Percentiles rank a stretch among this genome's conserved stretches.
These are phyloP conservation scores for Griposia aprilina DNA, from an alignment of 2,888 invertebrate species.

Conservation along the genomic window DNA sequence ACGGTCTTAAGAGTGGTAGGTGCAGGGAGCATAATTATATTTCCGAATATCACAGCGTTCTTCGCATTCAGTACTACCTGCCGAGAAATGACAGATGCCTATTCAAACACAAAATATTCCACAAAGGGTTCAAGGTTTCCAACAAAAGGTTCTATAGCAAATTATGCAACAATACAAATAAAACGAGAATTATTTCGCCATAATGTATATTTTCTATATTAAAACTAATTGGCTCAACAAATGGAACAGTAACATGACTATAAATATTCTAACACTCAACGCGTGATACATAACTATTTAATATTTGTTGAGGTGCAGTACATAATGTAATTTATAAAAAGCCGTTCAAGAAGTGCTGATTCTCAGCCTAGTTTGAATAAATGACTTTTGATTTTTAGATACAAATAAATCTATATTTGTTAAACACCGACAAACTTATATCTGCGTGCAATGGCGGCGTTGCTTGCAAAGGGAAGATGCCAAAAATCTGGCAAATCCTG, in stretches of 20 bases:
- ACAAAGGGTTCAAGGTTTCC: slow-evolving; percentile 18
- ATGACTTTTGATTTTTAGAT: no score
- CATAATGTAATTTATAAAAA: neutral
- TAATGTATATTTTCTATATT: slow-evolving; percentile 66
- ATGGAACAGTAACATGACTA: slow-evolving; percentile 78
- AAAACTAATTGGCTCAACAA: slow-evolving; percentile 79
- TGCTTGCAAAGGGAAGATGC: neutral
- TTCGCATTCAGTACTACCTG: neutral
- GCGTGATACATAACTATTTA: slow-evolving; percentile 64
- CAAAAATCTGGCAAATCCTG: neutral
- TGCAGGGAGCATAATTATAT: neutral
- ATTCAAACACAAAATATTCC: neutral
- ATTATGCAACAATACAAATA: slow-evolving; percentile 20
- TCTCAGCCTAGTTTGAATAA: no score
- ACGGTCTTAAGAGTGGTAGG: neutral
- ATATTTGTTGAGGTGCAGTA: slow-evolving; percentile 57
- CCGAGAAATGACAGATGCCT: neutral
- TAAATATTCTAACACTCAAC: slow-evolving; percentile 76
- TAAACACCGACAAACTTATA: neutral
- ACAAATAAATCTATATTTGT: slow-evolving; percentile 11
- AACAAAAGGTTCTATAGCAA: slow-evolving; percentile 19
- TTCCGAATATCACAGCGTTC: neutral
- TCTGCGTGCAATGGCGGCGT: neutral
- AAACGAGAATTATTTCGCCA: slow-evolving; percentile 54
- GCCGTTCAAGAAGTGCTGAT: no score